Conservation (phyloP, 1,140 invertebrate species). For the Episyrphus balteatus region DNA sequence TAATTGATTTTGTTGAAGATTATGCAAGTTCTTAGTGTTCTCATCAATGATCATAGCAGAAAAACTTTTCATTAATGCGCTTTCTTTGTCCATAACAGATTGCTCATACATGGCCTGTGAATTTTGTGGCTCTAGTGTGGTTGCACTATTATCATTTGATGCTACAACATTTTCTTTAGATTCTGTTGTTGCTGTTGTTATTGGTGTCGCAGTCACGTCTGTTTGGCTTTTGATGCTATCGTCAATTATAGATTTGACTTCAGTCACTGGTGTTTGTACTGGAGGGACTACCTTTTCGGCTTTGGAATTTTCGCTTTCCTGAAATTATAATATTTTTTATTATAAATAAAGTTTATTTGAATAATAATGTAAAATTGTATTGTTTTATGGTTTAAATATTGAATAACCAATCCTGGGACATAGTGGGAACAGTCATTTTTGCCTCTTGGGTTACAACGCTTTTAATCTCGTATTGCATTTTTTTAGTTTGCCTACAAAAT, state of each 20-base stretch:
- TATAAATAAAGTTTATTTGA: too few relatives aligned
- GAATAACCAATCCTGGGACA: too few relatives aligned
- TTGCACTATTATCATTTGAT: conserved; percentile 20
- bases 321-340: conserved; percentile 12
- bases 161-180: conserved; percentile 5
- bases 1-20: conserved; percentile 9
- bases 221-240: neutral
- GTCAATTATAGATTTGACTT: neutral
- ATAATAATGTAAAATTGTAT: too few relatives aligned
- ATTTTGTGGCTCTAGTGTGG: conserved; percentile 15
- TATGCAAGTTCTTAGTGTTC: conserved; percentile 30
- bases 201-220: conserved; percentile 1
- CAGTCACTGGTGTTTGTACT: conserved; percentile 30
- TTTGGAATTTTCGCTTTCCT: conserved; percentile 3
- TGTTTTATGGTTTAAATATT: too few relatives aligned
- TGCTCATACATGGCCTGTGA: conserved; percentile 32
- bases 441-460: too few relatives aligned
- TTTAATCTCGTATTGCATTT: too few relatives aligned
- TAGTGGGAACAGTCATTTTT: too few relatives aligned
- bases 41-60: conserved; percentile 35
- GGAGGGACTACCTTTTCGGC: conserved; percentile 9
- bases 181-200: conserved; percentile 10
- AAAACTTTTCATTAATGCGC: conserved; percentile 33
- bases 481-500: too few relatives aligned
- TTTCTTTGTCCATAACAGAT: conserved; percentile 35